phyloP scores from a whole-genome alignment of 1,140 invertebrate species.

The Epicauta chinensis region DNA sequence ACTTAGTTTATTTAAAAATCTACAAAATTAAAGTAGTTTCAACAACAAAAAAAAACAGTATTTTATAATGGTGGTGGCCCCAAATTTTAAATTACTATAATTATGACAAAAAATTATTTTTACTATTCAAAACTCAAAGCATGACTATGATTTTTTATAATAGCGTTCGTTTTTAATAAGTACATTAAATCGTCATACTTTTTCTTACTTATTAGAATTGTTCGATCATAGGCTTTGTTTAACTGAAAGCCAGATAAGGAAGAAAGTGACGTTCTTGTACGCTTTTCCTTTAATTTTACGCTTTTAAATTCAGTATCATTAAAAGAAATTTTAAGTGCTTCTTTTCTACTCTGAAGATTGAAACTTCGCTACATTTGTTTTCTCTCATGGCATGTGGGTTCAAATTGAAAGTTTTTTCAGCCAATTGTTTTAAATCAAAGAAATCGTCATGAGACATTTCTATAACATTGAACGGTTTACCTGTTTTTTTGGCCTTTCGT shows the following conservation, averaged over 20 bases:
- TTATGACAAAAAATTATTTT: too few species aligned
- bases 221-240: background rate
- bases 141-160: too few species aligned
- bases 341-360: conserved; percentile 24
- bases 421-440: conserved; percentile 16
- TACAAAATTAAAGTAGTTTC: too few species aligned
- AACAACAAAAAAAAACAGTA: too few species aligned
- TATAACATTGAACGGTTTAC: conserved; percentile 8
- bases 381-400: conserved; percentile 19
- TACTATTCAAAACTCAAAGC: too few species aligned
- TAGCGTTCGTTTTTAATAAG: background rate
- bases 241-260: background rate
- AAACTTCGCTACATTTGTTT: conserved; percentile 29
- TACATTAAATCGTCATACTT: background rate
- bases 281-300: background rate
- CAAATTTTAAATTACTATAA: too few species aligned
- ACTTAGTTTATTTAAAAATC: too few species aligned
- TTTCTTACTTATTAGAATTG: background rate
- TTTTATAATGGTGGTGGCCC: too few species aligned
- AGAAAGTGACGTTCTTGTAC: too few species aligned
- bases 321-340: conserved; percentile 7
- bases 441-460: conserved; percentile 14
- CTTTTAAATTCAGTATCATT: conserved; percentile 12
- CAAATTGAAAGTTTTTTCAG: conserved; percentile 23
- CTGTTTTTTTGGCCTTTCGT: conserved; percentile 13